Percentiles rank a stretch among this genome's conserved stretches.
phyloP scores from a whole-genome alignment of 2,888 invertebrate genomes.

The Nomada ruficornis region DNA sequence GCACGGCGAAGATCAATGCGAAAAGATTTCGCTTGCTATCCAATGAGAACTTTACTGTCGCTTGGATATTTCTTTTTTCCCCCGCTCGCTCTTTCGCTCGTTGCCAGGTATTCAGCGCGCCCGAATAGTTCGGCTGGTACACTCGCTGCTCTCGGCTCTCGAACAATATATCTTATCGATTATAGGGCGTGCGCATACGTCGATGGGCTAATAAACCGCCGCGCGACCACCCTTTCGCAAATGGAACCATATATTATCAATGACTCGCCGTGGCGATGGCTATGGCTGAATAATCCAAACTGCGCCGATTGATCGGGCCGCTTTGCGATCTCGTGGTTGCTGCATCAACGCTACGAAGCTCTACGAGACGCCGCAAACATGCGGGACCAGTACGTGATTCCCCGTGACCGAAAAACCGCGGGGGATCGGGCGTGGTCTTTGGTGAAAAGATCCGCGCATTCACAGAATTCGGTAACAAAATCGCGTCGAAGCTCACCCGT shows the following conservation, averaged over 20 bases:
- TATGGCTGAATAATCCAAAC: constrained; percentile 59
- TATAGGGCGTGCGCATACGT: constrained; percentile 36
- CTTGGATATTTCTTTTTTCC: not conserved
- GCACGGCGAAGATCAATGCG: constrained; percentile 24
- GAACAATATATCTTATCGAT: constrained; percentile 58
- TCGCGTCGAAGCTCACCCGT: too few species aligned
- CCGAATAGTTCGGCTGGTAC: not conserved
- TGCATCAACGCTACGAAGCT: constrained; percentile 37
- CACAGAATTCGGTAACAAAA: not conserved
- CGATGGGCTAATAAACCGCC: constrained; percentile 66
- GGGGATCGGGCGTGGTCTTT: not conserved
- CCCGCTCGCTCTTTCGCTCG: not conserved
- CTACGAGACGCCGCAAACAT: not conserved
- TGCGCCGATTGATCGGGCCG: constrained; percentile 47
- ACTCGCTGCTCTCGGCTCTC: not conserved
- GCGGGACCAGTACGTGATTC: constrained; percentile 16
- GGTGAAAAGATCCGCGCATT: not conserved
- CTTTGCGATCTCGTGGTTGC: constrained; percentile 7
- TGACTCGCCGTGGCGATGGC: constrained; percentile 54
- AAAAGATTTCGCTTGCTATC: constrained; percentile 18
- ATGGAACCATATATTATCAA: constrained; percentile 69
- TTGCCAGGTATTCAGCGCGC: not conserved
- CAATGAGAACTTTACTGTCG: constrained; percentile 15
- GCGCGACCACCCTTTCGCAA: constrained; percentile 44
- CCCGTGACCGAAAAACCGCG: not conserved